Conservation (phyloP, 2,113 vertebrate species). For the Zosterops japonicus region DNA sequence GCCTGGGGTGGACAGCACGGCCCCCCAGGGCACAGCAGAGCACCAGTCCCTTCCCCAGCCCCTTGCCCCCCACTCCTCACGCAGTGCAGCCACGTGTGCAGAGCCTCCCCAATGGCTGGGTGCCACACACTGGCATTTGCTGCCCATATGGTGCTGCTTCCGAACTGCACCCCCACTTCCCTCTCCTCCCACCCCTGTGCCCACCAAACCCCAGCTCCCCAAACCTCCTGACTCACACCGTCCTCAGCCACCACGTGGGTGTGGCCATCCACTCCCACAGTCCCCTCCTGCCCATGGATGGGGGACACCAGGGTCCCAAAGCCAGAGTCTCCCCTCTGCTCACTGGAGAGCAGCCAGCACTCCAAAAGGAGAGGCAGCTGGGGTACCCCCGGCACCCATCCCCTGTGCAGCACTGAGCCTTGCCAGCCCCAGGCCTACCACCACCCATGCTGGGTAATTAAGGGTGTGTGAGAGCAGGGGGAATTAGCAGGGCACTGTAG, state of each 20-base stretch:
- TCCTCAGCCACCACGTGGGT: rapidly evolving
- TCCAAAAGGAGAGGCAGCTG: neutral
- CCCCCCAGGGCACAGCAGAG: rapidly evolving
- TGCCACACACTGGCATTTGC: neutral
- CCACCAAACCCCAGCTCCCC: neutral
- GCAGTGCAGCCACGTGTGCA: neutral
- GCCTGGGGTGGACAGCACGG: neutral
- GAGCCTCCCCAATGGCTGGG: rapidly evolving
- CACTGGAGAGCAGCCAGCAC: neutral
- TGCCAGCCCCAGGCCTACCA: rapidly evolving
- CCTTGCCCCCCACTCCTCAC: neutral
- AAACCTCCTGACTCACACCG: rapidly evolving
- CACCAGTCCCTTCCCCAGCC: neutral
- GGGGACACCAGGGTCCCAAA: neutral
- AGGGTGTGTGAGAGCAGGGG: neutral
- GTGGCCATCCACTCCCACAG: neutral
- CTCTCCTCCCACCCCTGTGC: neutral
- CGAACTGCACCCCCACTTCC: neutral
- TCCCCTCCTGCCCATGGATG: neutral
- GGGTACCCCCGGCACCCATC: rapidly evolving
- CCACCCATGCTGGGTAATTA: neutral
- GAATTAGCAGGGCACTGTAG: constrained; percentile 34
- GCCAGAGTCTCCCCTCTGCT: neutral
- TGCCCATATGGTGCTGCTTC: neutral
- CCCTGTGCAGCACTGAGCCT: rapidly evolving